Conservation (phyloP, 1,140 invertebrate species). For the Mizuhopecten yessoensis region DNA sequence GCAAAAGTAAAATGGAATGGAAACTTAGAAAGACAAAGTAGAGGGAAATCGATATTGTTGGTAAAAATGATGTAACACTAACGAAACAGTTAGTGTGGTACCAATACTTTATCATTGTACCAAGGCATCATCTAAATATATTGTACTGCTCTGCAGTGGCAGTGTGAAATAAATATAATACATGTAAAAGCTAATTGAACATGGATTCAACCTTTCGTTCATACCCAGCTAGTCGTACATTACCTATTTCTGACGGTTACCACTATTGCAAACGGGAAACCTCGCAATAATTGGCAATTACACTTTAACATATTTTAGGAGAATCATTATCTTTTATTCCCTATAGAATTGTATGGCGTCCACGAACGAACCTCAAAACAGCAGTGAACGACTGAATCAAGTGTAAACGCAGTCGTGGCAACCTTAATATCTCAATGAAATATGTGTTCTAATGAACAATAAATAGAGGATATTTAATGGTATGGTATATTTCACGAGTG, state of each 20-base stretch:
- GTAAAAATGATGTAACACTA: too few species aligned
- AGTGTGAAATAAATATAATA: background rate
- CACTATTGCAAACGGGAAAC: background rate
- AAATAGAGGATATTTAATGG: background rate
- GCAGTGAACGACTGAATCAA: too few species aligned
- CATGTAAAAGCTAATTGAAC: background rate
- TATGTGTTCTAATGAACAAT: background rate
- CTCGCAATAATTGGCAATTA: conserved; percentile 15
- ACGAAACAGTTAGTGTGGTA: too few species aligned
- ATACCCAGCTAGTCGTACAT: background rate
- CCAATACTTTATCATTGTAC: too few species aligned
- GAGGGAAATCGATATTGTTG: too few species aligned
- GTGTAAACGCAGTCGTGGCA: background rate
- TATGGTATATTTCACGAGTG: background rate
- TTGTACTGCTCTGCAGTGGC: too few species aligned
- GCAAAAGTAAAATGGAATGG: too few species aligned
- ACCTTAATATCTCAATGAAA: background rate
- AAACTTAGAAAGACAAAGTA: too few species aligned
- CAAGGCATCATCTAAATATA: too few species aligned
- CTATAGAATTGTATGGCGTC: background rate
- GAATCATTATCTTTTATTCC: background rate
- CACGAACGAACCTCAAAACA: background rate
- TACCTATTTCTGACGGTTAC: background rate
- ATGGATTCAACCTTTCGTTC: background rate
- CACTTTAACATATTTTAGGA: background rate